Conservation (phyloP, 2,797 vertebrate species). For the Sphaeramia orbicularis region DNA sequence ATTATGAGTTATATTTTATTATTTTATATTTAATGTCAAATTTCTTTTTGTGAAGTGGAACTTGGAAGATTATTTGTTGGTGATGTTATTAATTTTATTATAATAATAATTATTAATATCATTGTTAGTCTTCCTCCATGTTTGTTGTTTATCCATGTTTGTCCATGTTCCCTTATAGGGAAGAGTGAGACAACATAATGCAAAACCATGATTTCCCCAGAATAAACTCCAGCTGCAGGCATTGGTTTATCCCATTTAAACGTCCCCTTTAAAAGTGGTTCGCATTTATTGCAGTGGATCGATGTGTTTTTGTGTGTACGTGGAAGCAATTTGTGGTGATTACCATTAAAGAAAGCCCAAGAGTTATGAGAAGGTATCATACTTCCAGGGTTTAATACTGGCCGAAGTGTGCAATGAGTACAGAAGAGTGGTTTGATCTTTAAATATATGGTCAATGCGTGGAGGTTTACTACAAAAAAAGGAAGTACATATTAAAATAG, state of each 20-base stretch:
- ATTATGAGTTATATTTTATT: no score
- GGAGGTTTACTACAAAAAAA: accelerated
- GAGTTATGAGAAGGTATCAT: accelerated
- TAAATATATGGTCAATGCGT: accelerated
- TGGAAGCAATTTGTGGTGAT: neutral
- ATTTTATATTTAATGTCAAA: no score
- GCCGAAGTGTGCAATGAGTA: accelerated
- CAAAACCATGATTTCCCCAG: no score
- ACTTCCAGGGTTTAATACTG: accelerated
- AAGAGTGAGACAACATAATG: no score
- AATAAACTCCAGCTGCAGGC: accelerated
- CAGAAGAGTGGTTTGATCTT: accelerated
- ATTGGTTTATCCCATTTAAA: neutral
- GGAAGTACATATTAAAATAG: accelerated
- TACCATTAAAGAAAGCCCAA: accelerated
- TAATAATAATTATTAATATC: constrained; percentile 86
- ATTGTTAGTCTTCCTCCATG: constrained; percentile 77
- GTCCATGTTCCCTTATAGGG: no score
- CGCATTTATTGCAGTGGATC: accelerated
- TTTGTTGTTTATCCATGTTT: constrained; percentile 78
- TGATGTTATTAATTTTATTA: constrained; percentile 87
- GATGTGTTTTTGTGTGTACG: neutral
- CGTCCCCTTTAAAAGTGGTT: neutral
- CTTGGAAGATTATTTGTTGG: constrained; percentile 82
- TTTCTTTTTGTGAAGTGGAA: constrained; percentile 97